These are phyloP conservation scores for Saguinus imperator DNA, from an alignment of 2,113 vertebrate genomes.

Conservation along the genomic window DNA sequence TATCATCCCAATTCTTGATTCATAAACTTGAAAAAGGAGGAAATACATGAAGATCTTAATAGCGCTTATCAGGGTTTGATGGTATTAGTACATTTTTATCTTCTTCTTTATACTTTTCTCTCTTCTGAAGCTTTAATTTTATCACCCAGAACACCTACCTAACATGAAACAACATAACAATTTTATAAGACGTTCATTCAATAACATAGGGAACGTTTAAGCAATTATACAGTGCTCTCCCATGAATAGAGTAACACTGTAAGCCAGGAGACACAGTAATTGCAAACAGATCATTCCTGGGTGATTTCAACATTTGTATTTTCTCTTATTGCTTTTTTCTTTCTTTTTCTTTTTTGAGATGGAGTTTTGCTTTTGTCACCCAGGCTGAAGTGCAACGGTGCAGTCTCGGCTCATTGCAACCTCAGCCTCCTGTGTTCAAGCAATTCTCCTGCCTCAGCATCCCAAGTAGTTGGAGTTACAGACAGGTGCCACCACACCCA, in stretches of 20 bases:
- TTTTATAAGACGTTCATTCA: background rate
- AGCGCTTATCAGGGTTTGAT: background rate
- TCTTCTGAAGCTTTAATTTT: background rate
- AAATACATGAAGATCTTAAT: background rate
- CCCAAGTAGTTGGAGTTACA: too few species aligned
- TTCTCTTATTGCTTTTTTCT: background rate
- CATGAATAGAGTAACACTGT: background rate
- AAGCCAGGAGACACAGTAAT: background rate
- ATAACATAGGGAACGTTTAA: too few species aligned
- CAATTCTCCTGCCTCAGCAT: too few species aligned
- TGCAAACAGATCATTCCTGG: background rate
- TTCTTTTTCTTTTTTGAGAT: too few species aligned
- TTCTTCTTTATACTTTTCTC: background rate
- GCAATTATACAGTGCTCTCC: background rate
- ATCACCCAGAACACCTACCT: too few species aligned
- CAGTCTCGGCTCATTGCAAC: too few species aligned
- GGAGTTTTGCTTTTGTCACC: too few species aligned
- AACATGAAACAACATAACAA: background rate
- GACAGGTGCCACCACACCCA: too few species aligned
- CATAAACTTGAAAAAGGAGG: background rate
- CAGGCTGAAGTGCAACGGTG: too few species aligned
- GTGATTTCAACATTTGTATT: background rate
- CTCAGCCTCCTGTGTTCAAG: too few species aligned
- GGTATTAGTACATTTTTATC: background rate
- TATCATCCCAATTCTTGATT: background rate